Evolutionary conservation across 2,113 vertebrate species (phyloP).

Genomic region (Camelus bactrianus): DNA sequence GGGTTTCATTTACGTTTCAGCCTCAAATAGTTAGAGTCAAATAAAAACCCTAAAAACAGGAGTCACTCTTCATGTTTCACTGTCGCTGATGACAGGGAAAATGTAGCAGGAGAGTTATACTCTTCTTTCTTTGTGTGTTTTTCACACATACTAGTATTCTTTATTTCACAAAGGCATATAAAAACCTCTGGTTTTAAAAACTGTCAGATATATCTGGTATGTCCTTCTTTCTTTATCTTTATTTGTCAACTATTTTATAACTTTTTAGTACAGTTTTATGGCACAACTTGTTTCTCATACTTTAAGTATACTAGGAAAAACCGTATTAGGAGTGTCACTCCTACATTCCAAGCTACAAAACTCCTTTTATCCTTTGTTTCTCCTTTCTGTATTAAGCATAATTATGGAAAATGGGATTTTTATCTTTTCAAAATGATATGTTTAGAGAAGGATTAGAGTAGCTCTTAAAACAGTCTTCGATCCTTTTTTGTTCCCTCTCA

Average conservation of each 20-base stretch:
- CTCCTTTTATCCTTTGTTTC: slow-evolving; percentile 55
- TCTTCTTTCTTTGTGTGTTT: neutral
- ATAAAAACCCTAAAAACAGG: neutral
- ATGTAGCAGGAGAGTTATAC: neutral
- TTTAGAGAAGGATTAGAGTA: slow-evolving; percentile 60
- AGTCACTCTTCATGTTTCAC: neutral
- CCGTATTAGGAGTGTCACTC: neutral
- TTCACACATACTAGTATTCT: neutral
- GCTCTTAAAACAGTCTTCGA: slow-evolving; percentile 60
- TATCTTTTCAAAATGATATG: slow-evolving; percentile 65
- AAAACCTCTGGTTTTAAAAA: neutral
- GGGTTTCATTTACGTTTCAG: neutral
- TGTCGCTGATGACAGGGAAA: neutral
- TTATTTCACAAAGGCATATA: neutral
- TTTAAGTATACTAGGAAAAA: slow-evolving; percentile 45
- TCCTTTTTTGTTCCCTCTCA: slow-evolving; percentile 77
- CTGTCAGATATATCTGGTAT: neutral
- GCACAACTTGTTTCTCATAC: neutral
- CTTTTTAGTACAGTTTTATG: neutral
- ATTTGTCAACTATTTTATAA: slow-evolving; percentile 2
- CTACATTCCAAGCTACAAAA: slow-evolving; percentile 11
- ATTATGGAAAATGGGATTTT: slow-evolving; percentile 68
- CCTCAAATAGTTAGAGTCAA: neutral
- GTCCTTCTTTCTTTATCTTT: neutral
- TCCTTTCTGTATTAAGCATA: slow-evolving; percentile 45